Evolutionary conservation across 2,797 vertebrate species (phyloP).

Genomic region (Notoglanidium macrostoma): DNA sequence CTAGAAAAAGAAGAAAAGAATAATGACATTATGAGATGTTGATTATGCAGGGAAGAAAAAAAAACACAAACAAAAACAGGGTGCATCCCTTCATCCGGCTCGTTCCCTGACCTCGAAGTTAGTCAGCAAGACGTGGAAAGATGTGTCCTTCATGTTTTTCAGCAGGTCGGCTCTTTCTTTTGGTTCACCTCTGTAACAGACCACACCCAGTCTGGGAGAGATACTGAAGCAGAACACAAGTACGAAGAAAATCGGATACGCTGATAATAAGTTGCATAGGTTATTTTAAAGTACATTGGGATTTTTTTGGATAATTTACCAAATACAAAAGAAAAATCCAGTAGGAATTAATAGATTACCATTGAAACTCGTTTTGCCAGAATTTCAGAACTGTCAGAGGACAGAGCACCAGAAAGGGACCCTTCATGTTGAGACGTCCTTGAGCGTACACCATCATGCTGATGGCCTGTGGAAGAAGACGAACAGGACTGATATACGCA

Average conservation of each 20-base stretch:
- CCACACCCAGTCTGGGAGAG: conserved; percentile 79
- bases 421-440: conserved; percentile 72
- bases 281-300: too few species aligned
- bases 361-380: conserved; percentile 86
- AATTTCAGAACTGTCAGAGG: conserved; percentile 89
- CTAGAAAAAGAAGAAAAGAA: conserved; percentile 70
- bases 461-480: conserved; percentile 79
- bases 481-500: background rate
- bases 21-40: background rate
- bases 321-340: background rate
- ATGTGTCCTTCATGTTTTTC: conserved; percentile 54
- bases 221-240: conserved; percentile 66
- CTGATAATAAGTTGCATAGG: background rate
- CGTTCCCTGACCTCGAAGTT: conserved; percentile 82
- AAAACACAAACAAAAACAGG: background rate
- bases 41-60: background rate
- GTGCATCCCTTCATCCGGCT: background rate
- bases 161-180: conserved; percentile 79
- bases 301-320: too few species aligned
- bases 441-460: conserved; percentile 81
- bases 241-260: background rate
- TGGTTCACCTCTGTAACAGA: conserved; percentile 83
- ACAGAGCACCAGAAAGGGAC: conserved; percentile 86
- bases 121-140: conserved; percentile 82
- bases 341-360: conserved; percentile 67